These are phyloP conservation scores for Melanotaenia parkinsoni DNA, from an alignment of 2,797 vertebrate species.

Conservation along the genomic window DNA sequence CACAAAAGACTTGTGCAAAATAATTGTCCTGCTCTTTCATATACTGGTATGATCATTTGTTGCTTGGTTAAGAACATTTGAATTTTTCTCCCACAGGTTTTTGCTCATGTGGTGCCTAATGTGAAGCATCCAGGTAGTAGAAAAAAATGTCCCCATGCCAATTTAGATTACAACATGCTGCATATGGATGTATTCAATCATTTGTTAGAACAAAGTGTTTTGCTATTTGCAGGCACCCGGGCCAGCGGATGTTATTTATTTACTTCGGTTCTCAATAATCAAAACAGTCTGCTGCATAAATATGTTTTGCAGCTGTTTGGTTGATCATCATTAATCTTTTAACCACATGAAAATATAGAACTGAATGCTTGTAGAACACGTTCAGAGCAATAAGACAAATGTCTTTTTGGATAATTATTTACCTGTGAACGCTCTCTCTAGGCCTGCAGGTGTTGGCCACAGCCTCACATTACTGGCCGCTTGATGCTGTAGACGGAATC, in stretches of 20 bases:
- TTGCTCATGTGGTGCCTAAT: constrained; percentile 70
- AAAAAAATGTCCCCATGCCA: not conserved
- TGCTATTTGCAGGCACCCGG: constrained; percentile 9
- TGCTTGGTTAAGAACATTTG: constrained; percentile 26
- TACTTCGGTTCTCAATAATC: constrained; percentile 18
- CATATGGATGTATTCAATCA: constrained; percentile 4
- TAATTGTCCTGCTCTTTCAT: not conserved
- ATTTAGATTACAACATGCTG: not conserved
- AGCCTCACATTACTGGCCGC: constrained; percentile 95
- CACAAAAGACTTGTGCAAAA: not conserved
- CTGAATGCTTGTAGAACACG: constrained; percentile 24
- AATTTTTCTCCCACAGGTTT: constrained; percentile 73
- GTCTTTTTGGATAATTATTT: constrained; percentile 50
- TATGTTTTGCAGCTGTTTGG: constrained; percentile 38
- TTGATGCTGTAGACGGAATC: constrained; percentile 92
- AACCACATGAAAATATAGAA: constrained; percentile 30
- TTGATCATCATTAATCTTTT: constrained; percentile 44
- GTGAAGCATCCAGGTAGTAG: constrained; percentile 83
- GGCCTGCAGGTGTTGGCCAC: constrained; percentile 91
- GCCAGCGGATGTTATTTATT: constrained; percentile 31
- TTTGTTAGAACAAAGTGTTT: constrained; percentile 10
- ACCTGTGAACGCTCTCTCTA: constrained; percentile 73
- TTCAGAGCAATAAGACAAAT: constrained; percentile 39
- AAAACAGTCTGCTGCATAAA: constrained; percentile 22
- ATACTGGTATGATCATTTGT: not conserved